Evolutionary conservation across 2,888 invertebrate species (phyloP), one percentile per base, ranked within the genome.

Genomic region (Axea sp.): DNA sequence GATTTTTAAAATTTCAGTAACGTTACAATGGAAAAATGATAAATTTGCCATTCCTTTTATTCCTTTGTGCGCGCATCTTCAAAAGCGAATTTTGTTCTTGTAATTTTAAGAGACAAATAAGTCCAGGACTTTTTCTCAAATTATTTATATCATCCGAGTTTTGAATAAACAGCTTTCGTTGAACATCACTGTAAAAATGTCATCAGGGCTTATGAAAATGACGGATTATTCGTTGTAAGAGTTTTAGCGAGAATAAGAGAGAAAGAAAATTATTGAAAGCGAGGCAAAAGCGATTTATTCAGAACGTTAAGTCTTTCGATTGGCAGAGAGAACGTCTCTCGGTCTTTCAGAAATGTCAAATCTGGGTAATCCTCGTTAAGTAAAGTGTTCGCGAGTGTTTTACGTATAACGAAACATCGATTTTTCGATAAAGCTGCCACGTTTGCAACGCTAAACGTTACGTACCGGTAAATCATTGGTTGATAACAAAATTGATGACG

Each of bases 121-220:
- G 9, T 30, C 30, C 8, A 14, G 2, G 14, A 12, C 12, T 33
- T 55, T 55, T 15, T 28, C 37, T n/a, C n/a, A 11, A 39, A 43
- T 64, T 53, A 64, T 53, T 35, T 51, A 49, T 26, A 28, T 35
- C 26, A 35, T 6, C 8, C 17, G 33, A n/a, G 24, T 45, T 39
- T 28, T 30, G 41, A 30, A 49, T 67, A 67, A 67, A 67, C 41
- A 67, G 30, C 19, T 67, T 37, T 8, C 35, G 35, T 28, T 45
- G 35, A 35, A 37, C 37, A 67, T 49, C 41, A 39, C 49, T 41
- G 47, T 49, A 55, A 67, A 57, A 57, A 57, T 57, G 57, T 57
- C 55, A 31, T 57, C 53, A 49, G 35, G 31, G 57, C 49, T 67
- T 67, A 67, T 57, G 57, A 67, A 67, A 67, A 67, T 67, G 57